Percentiles rank a stretch among this genome's conserved stretches.
phyloP scores from a whole-genome alignment of 1,140 invertebrate species.

The Panagrolaimus sp. region DNA sequence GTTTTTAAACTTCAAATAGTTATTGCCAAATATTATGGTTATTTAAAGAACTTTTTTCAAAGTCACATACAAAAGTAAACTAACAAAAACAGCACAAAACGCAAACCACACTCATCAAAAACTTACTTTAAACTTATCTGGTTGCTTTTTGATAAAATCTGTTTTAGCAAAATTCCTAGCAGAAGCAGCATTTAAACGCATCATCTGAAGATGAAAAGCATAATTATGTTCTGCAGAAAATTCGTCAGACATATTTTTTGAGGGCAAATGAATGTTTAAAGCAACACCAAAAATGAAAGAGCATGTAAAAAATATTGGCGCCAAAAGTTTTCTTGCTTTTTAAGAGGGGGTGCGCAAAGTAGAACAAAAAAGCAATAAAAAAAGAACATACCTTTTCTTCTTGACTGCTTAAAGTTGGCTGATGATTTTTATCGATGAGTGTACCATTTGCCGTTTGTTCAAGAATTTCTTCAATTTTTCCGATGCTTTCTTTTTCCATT shows the following conservation, averaged over 20 bases:
- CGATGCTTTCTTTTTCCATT: slow-evolving; percentile 3
- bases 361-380: not conserved
- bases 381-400: slow-evolving; percentile 2
- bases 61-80: no score
- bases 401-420: not conserved
- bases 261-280: no score
- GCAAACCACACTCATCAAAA: not conserved
- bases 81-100: not conserved
- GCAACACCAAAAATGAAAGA: no score
- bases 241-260: no score
- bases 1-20: no score
- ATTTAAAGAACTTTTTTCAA: no score
- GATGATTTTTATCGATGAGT: not conserved
- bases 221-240: not conserved
- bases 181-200: slow-evolving; percentile 2
- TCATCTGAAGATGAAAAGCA: slow-evolving; percentile 3
- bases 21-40: no score
- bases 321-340: not conserved
- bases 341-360: not conserved
- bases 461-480: slow-evolving; percentile 4
- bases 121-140: slow-evolving; percentile 11
- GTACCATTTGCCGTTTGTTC: not conserved
- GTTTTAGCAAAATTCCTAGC: not conserved
- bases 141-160: not conserved
- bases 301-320: not conserved